Percentiles rank a stretch among this genome's conserved stretches.
Conservation (phyloP, 2,888 invertebrate species). For the Encarsia formosa region DNA sequence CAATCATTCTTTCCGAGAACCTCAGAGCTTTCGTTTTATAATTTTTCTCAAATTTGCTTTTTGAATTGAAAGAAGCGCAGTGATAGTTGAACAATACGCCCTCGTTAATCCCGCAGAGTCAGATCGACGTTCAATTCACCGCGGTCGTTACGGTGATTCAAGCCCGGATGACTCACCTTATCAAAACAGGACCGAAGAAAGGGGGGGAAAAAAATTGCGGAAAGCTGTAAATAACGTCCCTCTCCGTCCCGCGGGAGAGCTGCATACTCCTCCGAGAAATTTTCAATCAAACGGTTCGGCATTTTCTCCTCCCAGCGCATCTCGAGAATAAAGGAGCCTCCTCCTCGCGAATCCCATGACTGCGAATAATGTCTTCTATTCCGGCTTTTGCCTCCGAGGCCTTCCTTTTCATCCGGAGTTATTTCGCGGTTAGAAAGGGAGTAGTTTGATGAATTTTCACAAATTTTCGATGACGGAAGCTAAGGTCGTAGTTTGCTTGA, state of each 20-base stretch:
- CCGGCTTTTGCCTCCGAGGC: neutral
- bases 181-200: slow-evolving; percentile 6
- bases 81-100: too few species aligned
- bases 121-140: too few species aligned
- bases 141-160: too few species aligned
- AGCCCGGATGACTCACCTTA: slow-evolving; percentile 11
- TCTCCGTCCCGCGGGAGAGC: slow-evolving; percentile 9
- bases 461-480: too few species aligned
- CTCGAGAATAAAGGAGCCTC: slow-evolving; percentile 18
- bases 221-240: slow-evolving; percentile 13
- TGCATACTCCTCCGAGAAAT: slow-evolving; percentile 43
- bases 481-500: neutral
- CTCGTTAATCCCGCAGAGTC: too few species aligned
- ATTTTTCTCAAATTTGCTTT: too few species aligned
- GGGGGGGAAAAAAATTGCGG: slow-evolving; percentile 3
- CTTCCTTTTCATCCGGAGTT: neutral
- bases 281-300: slow-evolving; percentile 51
- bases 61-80: too few species aligned
- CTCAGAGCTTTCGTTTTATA: too few species aligned
- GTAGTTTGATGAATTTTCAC: neutral
- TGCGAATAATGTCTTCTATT: slow-evolving; percentile 42
- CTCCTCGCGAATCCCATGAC: slow-evolving; percentile 36
- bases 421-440: neutral
- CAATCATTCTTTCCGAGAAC: too few species aligned
- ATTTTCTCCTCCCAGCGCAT: slow-evolving; percentile 36